Evolutionary conservation across 2,113 vertebrate species (phyloP), one percentile per base, ranked within the genome.

Genomic region (Orientallactaga bullata): DNA sequence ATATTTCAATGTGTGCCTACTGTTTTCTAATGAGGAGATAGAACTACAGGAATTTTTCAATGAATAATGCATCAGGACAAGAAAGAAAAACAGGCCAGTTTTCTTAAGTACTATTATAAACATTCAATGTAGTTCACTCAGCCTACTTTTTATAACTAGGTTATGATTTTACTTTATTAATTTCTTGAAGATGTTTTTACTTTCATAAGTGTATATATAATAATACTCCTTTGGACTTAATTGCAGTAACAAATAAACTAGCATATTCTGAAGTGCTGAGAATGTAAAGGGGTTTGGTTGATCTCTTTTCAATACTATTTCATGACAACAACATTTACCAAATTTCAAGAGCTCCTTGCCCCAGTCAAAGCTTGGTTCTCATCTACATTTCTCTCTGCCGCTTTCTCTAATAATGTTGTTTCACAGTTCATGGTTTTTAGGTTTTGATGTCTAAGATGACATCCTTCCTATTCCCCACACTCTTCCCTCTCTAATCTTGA

Each of bases 41-140:
- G 58, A 96, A 96, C 93, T 78, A 65, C 94, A 85, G 20, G 0
- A 87, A 20, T 61, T 66, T 73, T 90, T 78, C n/a, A 76, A 77
- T 87, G 65, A 20, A 94, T 12, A 92, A 86, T 78, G 20, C 47
- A 85, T 65, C 58, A 81, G 23, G 58, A 85, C 39, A 77, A 63
- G 51, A 74, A 80, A 91, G n/a, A 69, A 88, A 94, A 39, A 81
- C 61, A 68, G 55, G 17, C 12, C 69, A n/a, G 9, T 94, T 91
- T 95, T 72, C 63, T 21, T 17, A 90, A 65, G 47, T 37, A 24
- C 78, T 65, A 32, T 83, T 47, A 3, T 23, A 77, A 74, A 82
- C 80, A 47, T 47, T 89, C 23, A 66, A 6, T 76, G 35, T 6
- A 24, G 16, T 37, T 3, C 82, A 86, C 42, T 76, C 74, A 83